Evolutionary conservation across 2,888 invertebrate species (phyloP).

Genomic region (Diachrysia chrysitis): DNA sequence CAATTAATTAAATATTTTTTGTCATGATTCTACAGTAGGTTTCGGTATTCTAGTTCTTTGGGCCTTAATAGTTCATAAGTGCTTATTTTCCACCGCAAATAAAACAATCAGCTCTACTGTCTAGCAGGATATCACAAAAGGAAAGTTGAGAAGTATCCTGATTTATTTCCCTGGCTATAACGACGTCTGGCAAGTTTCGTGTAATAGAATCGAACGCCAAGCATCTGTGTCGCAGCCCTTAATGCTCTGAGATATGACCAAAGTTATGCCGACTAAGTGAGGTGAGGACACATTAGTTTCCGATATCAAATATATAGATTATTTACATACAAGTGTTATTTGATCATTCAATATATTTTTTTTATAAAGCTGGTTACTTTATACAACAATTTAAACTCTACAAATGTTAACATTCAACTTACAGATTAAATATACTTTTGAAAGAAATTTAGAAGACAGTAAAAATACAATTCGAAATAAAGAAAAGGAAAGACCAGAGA

Average conservation of each 20-base stretch:
- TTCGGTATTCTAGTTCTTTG: neutral
- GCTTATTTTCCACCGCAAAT: neutral
- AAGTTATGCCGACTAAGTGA: neutral
- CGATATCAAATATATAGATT: neutral
- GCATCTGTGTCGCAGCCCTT: neutral
- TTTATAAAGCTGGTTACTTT: neutral
- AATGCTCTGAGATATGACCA: neutral
- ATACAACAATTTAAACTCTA: no score
- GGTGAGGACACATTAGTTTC: neutral
- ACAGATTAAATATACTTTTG: no score
- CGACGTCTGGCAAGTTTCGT: constrained; percentile 45
- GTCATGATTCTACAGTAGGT: neutral
- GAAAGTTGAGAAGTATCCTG: constrained; percentile 46
- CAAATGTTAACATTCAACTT: no score
- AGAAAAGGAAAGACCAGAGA: no score
- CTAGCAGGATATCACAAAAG: constrained; percentile 9
- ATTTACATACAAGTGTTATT: neutral
- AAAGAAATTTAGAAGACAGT: no score
- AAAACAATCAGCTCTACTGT: neutral
- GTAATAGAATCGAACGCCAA: constrained; percentile 40
- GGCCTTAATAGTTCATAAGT: neutral
- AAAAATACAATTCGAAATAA: no score
- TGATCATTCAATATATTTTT: no score
- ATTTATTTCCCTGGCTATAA: constrained; percentile 45
- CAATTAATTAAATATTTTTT: neutral